Evolutionary conservation across 2,113 vertebrate species (phyloP).

Genomic region (Larimichthys crocea): DNA sequence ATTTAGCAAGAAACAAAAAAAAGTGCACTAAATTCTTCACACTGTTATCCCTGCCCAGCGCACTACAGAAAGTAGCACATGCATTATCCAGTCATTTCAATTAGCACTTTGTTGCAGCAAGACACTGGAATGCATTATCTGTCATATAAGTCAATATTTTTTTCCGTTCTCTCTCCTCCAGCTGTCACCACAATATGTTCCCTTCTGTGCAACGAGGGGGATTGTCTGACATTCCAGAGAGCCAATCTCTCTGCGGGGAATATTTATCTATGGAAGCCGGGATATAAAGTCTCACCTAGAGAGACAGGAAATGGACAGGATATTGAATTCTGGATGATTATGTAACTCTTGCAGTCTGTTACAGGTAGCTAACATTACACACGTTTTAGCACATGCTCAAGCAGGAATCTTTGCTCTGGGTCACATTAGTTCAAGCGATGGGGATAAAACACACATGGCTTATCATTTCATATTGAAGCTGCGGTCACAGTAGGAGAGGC

Average conservation of each 20-base stretch:
- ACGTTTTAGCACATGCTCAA: slow-evolving; percentile 18
- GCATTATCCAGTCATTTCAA: neutral
- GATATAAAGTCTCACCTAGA: slow-evolving; percentile 71
- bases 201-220: neutral
- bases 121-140: neutral
- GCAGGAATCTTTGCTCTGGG: slow-evolving; percentile 1
- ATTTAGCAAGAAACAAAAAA: neutral
- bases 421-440: slow-evolving; percentile 36
- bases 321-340: slow-evolving; percentile 72
- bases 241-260: slow-evolving; percentile 47
- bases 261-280: slow-evolving; percentile 68
- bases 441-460: slow-evolving; percentile 26
- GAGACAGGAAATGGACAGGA: slow-evolving; percentile 73
- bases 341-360: slow-evolving; percentile 43
- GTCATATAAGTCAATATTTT: slow-evolving; percentile 30
- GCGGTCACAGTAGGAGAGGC: neutral
- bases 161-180: slow-evolving; percentile 33
- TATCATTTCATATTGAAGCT: slow-evolving; percentile 33
- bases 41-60: neutral
- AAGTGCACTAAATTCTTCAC: neutral
- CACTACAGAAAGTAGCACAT: neutral
- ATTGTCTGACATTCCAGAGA: slow-evolving; percentile 60
- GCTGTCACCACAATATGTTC: slow-evolving; percentile 42
- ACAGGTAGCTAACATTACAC: slow-evolving; percentile 51
- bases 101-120: neutral